A percentile compares a stretch with the other conserved stretches of the same genome.
Conservation (phyloP, 2,113 vertebrate genomes). For the Rhinolophus ferrumequinum region DNA sequence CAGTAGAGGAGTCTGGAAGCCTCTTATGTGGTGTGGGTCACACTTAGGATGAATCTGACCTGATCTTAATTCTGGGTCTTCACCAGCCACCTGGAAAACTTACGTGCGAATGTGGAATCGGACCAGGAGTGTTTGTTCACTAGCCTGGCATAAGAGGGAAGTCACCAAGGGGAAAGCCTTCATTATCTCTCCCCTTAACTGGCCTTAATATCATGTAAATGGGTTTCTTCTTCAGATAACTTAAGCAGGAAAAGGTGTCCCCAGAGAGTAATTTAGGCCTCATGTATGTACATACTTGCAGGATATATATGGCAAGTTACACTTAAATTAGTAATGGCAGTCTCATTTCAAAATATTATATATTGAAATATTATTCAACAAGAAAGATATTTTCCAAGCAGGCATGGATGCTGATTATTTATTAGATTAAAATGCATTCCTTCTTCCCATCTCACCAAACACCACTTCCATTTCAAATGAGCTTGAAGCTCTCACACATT, state of each 20-base stretch:
- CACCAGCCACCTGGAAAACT: not conserved
- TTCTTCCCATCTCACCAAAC: slow-evolving; percentile 58
- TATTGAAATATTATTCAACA: slow-evolving; percentile 66
- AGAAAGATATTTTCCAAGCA: slow-evolving; percentile 66
- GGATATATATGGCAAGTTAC: slow-evolving; percentile 40
- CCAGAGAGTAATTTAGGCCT: slow-evolving; percentile 32
- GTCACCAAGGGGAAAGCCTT: not conserved
- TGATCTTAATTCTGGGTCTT: slow-evolving; percentile 13
- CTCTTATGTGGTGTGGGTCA: not conserved
- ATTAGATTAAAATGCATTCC: slow-evolving; percentile 74
- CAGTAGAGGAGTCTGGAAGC: not conserved
- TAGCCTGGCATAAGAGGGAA: not conserved
- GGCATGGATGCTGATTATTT: slow-evolving; percentile 71
- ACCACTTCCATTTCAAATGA: slow-evolving; percentile 65
- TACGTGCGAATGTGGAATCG: not conserved
- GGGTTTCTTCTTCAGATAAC: slow-evolving; percentile 33
- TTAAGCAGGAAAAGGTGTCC: not conserved
- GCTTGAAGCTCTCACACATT: slow-evolving; percentile 41
- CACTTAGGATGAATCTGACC: slow-evolving; percentile 2
- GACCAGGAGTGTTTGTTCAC: not conserved
- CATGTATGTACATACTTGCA: not conserved
- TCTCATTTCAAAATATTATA: slow-evolving; percentile 70
- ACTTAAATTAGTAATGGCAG: slow-evolving; percentile 50
- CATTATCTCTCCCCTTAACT: not conserved
- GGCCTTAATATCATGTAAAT: slow-evolving; percentile 46